Percentiles rank a stretch among this genome's conserved stretches.
phyloP scores from a whole-genome alignment of 2,113 vertebrate genomes.

The Morone chrysops region DNA sequence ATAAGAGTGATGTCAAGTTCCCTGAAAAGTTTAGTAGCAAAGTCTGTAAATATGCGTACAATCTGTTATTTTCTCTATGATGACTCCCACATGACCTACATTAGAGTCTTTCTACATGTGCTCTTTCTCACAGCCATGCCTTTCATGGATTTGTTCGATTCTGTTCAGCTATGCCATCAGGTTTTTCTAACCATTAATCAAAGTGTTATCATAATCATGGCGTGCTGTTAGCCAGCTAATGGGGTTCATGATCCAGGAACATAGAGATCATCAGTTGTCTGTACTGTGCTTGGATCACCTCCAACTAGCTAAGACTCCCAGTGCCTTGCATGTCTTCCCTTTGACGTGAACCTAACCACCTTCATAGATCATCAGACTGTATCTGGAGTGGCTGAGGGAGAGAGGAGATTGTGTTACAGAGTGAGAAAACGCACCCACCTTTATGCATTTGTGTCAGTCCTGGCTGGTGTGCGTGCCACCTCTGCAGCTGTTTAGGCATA shows the following conservation, averaged over 20 bases:
- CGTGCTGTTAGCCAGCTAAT: conserved; percentile 7
- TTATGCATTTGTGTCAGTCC: conserved; percentile 63
- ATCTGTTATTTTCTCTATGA: neutral
- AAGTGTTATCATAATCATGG: conserved; percentile 34
- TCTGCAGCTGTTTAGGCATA: conserved; percentile 79
- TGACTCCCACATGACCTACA: neutral
- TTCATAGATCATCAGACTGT: conserved; percentile 56
- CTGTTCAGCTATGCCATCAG: neutral
- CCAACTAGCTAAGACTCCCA: conserved; percentile 17
- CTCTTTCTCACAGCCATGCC: conserved; percentile 5
- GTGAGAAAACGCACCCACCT: conserved; percentile 51
- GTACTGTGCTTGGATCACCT: conserved; percentile 36
- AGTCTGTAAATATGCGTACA: neutral
- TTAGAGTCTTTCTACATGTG: neutral
- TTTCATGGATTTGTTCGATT: conserved; percentile 20
- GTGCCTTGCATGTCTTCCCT: conserved; percentile 31
- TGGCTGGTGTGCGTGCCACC: conserved; percentile 47
- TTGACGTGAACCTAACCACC: conserved; percentile 53
- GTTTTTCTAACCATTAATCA: conserved; percentile 33
- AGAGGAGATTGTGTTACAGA: conserved; percentile 62
- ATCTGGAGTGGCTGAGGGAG: conserved; percentile 51
- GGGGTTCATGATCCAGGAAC: conserved; percentile 13
- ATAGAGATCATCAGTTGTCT: conserved; percentile 23
- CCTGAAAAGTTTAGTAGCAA: neutral
- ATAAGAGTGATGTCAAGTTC: neutral